A percentile compares a stretch with the other conserved stretches of the same genome.
phyloP scores from a whole-genome alignment of 2,113 vertebrate species.

The Nibea albiflora region DNA sequence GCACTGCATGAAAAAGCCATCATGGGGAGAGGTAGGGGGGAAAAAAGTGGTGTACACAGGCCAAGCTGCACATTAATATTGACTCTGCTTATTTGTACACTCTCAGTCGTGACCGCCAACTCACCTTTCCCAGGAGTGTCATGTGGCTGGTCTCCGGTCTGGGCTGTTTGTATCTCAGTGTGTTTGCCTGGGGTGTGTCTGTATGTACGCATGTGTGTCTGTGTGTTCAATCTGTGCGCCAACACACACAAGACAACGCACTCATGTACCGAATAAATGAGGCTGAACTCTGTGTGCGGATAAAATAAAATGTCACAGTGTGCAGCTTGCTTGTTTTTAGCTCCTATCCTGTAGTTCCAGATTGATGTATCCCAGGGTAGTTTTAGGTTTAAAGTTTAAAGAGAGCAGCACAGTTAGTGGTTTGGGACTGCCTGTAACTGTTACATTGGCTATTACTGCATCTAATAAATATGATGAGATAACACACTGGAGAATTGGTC shows the following conservation, averaged over 20 bases:
- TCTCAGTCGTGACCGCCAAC: constrained; percentile 41
- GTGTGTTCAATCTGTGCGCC: constrained; percentile 30
- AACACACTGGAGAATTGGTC: constrained; percentile 5
- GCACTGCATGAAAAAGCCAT: constrained; percentile 50
- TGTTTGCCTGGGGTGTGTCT: constrained; percentile 20
- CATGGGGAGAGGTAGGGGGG: constrained; percentile 13
- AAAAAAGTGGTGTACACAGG: constrained; percentile 14
- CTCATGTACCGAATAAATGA: constrained; percentile 31
- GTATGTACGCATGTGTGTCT: constrained; percentile 31
- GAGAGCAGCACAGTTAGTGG: constrained; percentile 25
- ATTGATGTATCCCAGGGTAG: constrained; percentile 54
- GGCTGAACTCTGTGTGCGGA: constrained; percentile 2
- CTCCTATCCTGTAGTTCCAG: constrained; percentile 8
- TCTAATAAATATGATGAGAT: constrained; percentile 45
- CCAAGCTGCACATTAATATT: constrained; percentile 57
- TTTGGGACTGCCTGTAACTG: constrained; percentile 22
- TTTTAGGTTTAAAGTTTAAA: constrained; percentile 46
- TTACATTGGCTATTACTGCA: constrained; percentile 30
- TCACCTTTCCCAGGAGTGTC: constrained; percentile 76
- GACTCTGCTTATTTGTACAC: constrained; percentile 61
- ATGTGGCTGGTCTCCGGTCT: constrained; percentile 33
- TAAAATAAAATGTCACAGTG: constrained; percentile 13
- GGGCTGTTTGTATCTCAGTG: constrained; percentile 30
- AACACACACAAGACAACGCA: constrained; percentile 44
- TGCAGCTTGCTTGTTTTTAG: constrained; percentile 13